phyloP scores from a whole-genome alignment of 2,113 vertebrate genomes.

The Lipophrys pholis region DNA sequence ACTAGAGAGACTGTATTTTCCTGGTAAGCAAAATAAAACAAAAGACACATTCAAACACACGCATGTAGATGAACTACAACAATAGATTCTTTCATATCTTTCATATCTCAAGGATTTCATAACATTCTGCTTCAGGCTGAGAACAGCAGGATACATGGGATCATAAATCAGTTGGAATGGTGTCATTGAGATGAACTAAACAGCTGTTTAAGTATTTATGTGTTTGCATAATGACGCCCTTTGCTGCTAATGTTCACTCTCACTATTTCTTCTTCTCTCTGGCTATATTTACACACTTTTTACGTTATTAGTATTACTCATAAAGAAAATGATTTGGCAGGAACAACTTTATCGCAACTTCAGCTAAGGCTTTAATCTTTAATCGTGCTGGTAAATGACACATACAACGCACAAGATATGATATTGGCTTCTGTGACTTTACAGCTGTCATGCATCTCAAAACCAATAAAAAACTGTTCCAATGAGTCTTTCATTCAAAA shows the following conservation, averaged over 20 bases:
- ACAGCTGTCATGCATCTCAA: too few species aligned
- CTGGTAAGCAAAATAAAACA: background rate
- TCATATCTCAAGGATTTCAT: slow-evolving; percentile 38
- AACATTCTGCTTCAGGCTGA: slow-evolving; percentile 28
- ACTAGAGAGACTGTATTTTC: slow-evolving; percentile 13
- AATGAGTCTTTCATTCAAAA: slow-evolving; percentile 22
- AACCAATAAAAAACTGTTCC: background rate
- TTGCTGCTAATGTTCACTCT: slow-evolving; percentile 1
- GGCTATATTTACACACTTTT: slow-evolving; percentile 1
- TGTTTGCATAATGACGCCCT: slow-evolving; percentile 4
- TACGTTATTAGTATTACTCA: too few species aligned
- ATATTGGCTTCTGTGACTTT: too few species aligned
- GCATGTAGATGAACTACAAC: slow-evolving; percentile 22
- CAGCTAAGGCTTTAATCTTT: too few species aligned
- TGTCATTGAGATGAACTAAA: slow-evolving; percentile 19
- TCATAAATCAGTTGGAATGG: slow-evolving; percentile 49
- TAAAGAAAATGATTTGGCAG: too few species aligned
- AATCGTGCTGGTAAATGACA: too few species aligned
- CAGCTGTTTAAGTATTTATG: slow-evolving; percentile 12
- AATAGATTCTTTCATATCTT: slow-evolving; percentile 53
- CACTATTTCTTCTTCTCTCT: slow-evolving; percentile 15
- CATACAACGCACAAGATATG: too few species aligned
- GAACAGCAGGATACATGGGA: slow-evolving; percentile 14
- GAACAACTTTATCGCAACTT: too few species aligned
- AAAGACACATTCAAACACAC: slow-evolving; percentile 14